Evolutionary conservation across 2,888 invertebrate genomes (phyloP).

Genomic region (Eledona agricola): DNA sequence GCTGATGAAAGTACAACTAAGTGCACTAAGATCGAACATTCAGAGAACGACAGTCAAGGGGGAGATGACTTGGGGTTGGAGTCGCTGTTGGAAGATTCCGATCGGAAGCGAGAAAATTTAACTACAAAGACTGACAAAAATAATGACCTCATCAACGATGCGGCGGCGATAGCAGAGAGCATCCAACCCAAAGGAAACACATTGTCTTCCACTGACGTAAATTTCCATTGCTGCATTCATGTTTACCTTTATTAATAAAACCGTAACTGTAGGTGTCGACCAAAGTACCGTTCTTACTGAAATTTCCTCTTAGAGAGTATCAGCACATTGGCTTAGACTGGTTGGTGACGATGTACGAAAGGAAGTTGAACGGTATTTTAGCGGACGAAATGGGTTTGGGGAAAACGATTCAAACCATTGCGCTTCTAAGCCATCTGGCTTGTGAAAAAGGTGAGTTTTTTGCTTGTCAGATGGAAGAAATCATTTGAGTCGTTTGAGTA

Average conservation of each 20-base stretch:
- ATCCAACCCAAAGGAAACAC: conserved; percentile 99
- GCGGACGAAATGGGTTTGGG: conserved; percentile 98
- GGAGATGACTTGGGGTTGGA: conserved; percentile 65
- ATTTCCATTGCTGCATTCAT: conserved; percentile 46
- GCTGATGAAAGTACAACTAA: conserved; percentile 45
- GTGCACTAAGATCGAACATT: conserved; percentile 58
- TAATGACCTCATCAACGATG: conserved; percentile 85
- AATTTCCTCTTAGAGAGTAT: conserved; percentile 91
- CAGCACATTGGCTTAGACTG: conserved; percentile 98
- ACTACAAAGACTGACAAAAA: conserved; percentile 65
- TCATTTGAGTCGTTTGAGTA: too few relatives aligned
- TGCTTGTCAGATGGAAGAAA: too few relatives aligned
- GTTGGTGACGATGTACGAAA: conserved; percentile 95
- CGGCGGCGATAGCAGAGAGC: conserved; percentile 92
- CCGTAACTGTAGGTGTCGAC: conserved; percentile 77
- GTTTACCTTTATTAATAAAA: conserved; percentile 41
- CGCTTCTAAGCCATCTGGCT: conserved; percentile 91
- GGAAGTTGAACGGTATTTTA: conserved; percentile 93
- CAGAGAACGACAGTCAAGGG: conserved; percentile 56
- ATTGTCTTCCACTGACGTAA: conserved; percentile 87
- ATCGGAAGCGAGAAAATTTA: conserved; percentile 46
- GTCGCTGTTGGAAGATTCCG: conserved; percentile 65
- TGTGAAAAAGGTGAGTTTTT: conserved; percentile 75
- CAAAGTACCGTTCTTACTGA: conserved; percentile 90
- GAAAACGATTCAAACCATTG: conserved; percentile 97